phyloP scores from a whole-genome alignment of 1,140 invertebrate genomes.

The Drosophila ercepeae region DNA sequence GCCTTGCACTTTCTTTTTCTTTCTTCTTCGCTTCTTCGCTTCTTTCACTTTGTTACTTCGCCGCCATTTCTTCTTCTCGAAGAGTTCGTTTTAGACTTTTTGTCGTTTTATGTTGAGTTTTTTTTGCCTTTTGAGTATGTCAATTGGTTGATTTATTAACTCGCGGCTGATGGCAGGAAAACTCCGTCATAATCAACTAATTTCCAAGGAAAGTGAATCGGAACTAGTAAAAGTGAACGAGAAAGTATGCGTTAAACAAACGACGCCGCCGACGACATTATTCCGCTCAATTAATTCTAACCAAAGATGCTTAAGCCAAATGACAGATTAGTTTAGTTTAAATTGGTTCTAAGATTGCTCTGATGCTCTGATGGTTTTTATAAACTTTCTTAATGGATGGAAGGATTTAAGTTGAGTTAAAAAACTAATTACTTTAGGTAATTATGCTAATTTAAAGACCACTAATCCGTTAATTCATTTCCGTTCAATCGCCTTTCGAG shows the following conservation, averaged over 20 bases:
- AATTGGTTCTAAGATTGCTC: neutral
- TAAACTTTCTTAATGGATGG: no score
- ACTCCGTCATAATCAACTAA: conserved; percentile 42
- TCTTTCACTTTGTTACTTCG: conserved; percentile 33
- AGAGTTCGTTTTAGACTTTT: conserved; percentile 21
- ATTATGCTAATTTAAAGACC: neutral
- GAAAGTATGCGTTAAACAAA: conserved; percentile 27
- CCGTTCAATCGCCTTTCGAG: neutral
- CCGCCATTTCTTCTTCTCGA: conserved; percentile 42
- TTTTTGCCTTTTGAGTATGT: conserved; percentile 28
- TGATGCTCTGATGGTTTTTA: neutral
- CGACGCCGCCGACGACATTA: neutral
- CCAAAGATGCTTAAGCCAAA: neutral
- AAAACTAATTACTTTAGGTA: neutral
- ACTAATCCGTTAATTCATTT: neutral
- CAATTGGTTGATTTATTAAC: conserved; percentile 62
- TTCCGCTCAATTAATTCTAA: conserved; percentile 20
- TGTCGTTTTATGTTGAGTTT: conserved; percentile 15
- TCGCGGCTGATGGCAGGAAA: conserved; percentile 30
- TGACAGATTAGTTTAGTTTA: neutral
- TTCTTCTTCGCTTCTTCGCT: conserved; percentile 36
- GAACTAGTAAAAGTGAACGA: conserved; percentile 40
- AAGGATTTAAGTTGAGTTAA: neutral
- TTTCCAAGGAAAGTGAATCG: conserved; percentile 45
- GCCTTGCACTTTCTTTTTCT: conserved; percentile 59